Evolutionary conservation across 2,797 vertebrate species (phyloP).

Genomic region (Parambassis ranga): DNA sequence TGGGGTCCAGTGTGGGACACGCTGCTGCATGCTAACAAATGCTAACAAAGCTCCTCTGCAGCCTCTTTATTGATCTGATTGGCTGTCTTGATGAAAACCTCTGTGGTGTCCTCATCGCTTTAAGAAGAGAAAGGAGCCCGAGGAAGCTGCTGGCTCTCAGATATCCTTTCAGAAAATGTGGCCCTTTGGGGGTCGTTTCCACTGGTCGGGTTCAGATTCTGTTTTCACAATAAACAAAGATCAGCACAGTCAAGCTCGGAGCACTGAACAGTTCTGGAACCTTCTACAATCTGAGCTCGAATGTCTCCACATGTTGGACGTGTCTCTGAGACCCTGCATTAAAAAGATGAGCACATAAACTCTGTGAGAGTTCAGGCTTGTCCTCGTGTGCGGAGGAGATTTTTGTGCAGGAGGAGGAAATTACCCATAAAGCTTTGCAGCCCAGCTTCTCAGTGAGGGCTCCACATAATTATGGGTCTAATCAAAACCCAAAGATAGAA

Average conservation of each 20-base stretch:
- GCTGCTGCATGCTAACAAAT: too few species aligned
- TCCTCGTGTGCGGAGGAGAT: background rate
- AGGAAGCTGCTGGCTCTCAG: background rate
- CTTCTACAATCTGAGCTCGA: background rate
- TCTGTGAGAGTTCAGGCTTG: background rate
- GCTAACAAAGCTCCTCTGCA: too few species aligned
- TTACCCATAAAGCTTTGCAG: conserved; percentile 11
- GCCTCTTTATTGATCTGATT: too few species aligned
- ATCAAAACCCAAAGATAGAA: conserved; percentile 62
- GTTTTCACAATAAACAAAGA: conserved; percentile 8
- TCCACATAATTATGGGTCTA: conserved; percentile 56
- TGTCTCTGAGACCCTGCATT: too few species aligned
- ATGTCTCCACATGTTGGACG: background rate
- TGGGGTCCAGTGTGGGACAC: too few species aligned
- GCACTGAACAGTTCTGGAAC: too few species aligned
- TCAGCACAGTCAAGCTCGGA: background rate
- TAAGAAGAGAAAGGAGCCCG: too few species aligned
- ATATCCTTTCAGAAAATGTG: background rate
- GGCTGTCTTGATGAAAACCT: too few species aligned
- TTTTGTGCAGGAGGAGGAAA: conserved; percentile 5
- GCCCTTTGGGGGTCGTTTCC: conserved; percentile 7
- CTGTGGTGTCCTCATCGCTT: too few species aligned
- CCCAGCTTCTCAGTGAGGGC: conserved; percentile 21
- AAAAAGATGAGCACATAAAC: too few species aligned
- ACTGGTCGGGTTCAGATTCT: background rate